Evolutionary conservation across 2,888 invertebrate genomes (phyloP).

Genomic region (Rhodophaea formosa): DNA sequence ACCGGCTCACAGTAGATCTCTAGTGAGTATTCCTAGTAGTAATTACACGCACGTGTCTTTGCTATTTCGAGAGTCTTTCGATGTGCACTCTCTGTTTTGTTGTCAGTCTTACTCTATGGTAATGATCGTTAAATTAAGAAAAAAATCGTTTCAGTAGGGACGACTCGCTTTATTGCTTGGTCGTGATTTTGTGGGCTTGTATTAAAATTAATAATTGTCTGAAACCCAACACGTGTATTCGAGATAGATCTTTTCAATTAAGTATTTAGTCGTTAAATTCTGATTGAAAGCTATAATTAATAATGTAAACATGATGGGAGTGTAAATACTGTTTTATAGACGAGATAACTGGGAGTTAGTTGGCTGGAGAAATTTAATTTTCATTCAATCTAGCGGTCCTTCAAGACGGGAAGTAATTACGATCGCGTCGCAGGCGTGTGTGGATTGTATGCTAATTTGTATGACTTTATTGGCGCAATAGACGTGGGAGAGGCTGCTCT

Average conservation of each 20-base stretch:
- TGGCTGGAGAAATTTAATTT: slow-evolving; percentile 24
- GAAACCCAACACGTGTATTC: no score
- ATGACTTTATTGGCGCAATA: slow-evolving; percentile 55
- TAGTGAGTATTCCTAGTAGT: slow-evolving; percentile 11
- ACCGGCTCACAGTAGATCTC: slow-evolving; percentile 29
- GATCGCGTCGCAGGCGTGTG: slow-evolving; percentile 48
- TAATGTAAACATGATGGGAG: background rate
- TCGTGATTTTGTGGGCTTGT: no score
- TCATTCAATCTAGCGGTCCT: slow-evolving; percentile 25
- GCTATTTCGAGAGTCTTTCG: slow-evolving; percentile 25
- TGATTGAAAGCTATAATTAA: background rate
- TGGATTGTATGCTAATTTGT: slow-evolving; percentile 71
- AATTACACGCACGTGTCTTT: slow-evolving; percentile 23
- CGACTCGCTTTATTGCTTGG: no score
- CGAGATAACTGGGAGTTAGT: slow-evolving; percentile 4
- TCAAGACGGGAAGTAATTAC: slow-evolving; percentile 55
- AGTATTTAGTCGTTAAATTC: no score
- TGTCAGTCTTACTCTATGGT: slow-evolving; percentile 28
- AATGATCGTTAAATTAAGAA: slow-evolving; percentile 12
- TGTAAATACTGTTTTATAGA: background rate
- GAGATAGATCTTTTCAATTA: no score
- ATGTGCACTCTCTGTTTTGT: slow-evolving; percentile 25
- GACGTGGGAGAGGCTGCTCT: slow-evolving; percentile 52
- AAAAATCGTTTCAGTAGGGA: no score
- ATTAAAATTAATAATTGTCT: no score